These are phyloP conservation scores for Dryomyza anilis DNA, from an alignment of 2,888 invertebrate species.

Conservation along the genomic window DNA sequence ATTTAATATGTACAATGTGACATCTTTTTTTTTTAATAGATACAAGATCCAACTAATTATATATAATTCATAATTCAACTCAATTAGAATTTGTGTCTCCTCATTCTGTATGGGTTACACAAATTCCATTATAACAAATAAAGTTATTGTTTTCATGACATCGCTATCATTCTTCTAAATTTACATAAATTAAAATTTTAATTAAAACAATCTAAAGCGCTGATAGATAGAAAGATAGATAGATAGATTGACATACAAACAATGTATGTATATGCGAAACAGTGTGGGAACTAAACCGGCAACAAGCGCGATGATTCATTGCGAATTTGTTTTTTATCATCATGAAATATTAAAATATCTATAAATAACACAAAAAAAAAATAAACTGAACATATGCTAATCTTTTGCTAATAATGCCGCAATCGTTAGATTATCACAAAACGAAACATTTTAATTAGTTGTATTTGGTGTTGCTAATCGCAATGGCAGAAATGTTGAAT, in stretches of 20 bases:
- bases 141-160: no score
- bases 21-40: no score
- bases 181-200: conserved; percentile 22
- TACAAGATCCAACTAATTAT: no score
- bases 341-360: background rate
- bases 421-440: conserved; percentile 8
- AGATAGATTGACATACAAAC: no score
- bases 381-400: background rate
- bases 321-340: background rate
- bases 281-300: background rate
- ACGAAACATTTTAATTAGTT: background rate
- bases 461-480: background rate
- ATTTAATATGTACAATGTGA: no score
- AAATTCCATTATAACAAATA: no score
- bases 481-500: no score
- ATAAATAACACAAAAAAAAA: background rate
- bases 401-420: conserved; percentile 6
- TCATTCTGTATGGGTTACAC: no score
- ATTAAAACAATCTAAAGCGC: conserved; percentile 13
- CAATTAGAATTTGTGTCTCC: no score
- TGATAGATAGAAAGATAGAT: background rate
- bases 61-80: no score
- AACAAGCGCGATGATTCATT: background rate
- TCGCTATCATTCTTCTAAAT: background rate
- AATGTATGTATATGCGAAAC: background rate